Evolutionary conservation across 2,113 vertebrate species (phyloP).

Genomic region (Vanacampus margaritifer): DNA sequence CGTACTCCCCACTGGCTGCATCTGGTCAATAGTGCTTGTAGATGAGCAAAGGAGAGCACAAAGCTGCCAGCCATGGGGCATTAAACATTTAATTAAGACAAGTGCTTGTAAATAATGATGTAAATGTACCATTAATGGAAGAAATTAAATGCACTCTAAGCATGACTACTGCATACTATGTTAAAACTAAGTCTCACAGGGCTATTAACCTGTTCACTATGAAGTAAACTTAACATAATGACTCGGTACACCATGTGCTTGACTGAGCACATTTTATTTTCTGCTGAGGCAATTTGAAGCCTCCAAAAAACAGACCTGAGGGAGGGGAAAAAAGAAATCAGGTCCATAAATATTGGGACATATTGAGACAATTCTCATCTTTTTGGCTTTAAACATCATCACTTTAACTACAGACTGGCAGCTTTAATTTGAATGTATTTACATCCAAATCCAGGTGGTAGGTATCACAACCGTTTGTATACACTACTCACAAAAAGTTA

Average conservation of each 20-base stretch:
- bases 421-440: too few relatives aligned
- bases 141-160: not conserved
- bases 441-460: too few relatives aligned
- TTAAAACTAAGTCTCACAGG: not conserved
- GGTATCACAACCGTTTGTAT: too few relatives aligned
- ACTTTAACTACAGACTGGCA: too few relatives aligned
- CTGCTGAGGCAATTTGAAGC: not conserved
- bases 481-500: too few relatives aligned
- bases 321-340: not conserved
- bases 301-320: not conserved
- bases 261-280: not conserved
- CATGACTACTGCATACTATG: not conserved
- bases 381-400: too few relatives aligned
- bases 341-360: too few relatives aligned
- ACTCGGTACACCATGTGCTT: too few relatives aligned
- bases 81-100: not conserved
- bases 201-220: not conserved
- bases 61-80: not conserved
- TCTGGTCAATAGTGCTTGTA: not conserved
- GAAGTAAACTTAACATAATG: too few relatives aligned
- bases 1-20: not conserved
- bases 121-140: not conserved
- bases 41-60: not conserved
- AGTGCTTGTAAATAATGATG: not conserved
- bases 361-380: too few relatives aligned